Conservation (phyloP, 2,113 vertebrate genomes). For the Thermophis baileyi region DNA sequence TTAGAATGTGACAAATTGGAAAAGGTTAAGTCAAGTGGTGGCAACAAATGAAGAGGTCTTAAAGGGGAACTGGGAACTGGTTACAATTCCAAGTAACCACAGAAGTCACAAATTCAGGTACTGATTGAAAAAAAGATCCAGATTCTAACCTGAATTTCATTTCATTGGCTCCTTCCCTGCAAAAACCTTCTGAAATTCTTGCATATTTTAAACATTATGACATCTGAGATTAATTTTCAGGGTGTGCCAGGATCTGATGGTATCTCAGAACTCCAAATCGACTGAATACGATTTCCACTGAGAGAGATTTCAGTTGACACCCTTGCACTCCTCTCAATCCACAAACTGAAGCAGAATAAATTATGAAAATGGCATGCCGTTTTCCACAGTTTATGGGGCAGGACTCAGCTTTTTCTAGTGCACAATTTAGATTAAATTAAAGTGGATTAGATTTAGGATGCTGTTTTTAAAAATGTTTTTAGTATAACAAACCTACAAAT, state of each 20-base stretch:
- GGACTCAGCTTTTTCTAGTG: no score
- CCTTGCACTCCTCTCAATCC: not conserved
- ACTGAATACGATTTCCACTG: not conserved
- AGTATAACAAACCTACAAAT: not conserved
- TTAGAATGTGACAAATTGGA: not conserved
- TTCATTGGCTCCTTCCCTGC: not conserved
- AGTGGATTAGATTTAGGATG: not conserved
- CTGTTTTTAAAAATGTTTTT: not conserved
- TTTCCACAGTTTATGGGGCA: not conserved
- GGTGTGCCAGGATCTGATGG: not conserved
- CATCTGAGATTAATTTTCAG: not conserved
- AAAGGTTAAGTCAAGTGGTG: not conserved
- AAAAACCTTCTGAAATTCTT: not conserved
- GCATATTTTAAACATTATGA: not conserved
- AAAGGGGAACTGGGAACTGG: not conserved
- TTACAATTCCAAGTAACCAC: not conserved
- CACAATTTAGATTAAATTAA: not conserved
- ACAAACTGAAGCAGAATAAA: not conserved
- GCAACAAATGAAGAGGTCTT: not conserved
- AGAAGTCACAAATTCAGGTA: not conserved
- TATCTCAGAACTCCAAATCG: not conserved
- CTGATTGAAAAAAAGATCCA: not conserved
- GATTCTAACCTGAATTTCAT: not conserved
- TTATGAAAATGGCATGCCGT: not conserved
- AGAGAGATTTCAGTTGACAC: not conserved